Base-by-base conservation (phyloP, 2,888 invertebrate species). In the Cheiracanthium punctorium region DNA sequence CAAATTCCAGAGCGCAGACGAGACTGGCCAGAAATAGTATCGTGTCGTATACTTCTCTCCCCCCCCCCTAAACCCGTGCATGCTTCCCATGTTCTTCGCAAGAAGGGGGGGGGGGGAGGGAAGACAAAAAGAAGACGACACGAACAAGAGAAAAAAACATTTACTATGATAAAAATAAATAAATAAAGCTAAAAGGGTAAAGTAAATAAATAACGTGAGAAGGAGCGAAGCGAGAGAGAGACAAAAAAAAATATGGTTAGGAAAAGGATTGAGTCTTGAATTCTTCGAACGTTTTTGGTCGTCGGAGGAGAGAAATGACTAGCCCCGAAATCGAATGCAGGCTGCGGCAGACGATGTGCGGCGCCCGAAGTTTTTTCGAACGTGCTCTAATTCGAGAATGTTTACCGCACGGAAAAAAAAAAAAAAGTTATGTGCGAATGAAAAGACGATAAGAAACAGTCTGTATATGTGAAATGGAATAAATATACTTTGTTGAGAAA, bases 11-110 rank as follows among this genome's bases (percentile, higher is more conserved):
- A n/a, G 33, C 4, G 64, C 71, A 80, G 79, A 80, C 79, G 30
- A 80, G 79, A 80, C 79, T 71, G 58, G 79, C 71, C 71, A 52
- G 64, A 80, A 80, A 80, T 80, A 80, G 75, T 58, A 75, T 75
- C 65, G 5, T n/a, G n/a, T n/a, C n/a, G n/a, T n/a, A n/a, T n/a
- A n/a, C n/a, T n/a, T n/a, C n/a, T n/a, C n/a, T n/a, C 64, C 32
- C 24, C 33, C 64, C 17, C 10, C n/a, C n/a, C n/a, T n/a, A n/a
- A 30, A 1, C 67, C 1, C 17, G 67, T 30, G 32, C 12, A n/a
- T n/a, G n/a, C n/a, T n/a, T 58, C 24, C 32, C 30, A 67, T 12
- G n/a, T n/a, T n/a, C 10, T 24, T 24, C 10, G 28, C 30, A 1
- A n/a, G n/a, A 30, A 14, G 30, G 67, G 32, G 32, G 17, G 67